phyloP scores from a whole-genome alignment of 2,888 invertebrate genomes.

The Acronicta psi region DNA sequence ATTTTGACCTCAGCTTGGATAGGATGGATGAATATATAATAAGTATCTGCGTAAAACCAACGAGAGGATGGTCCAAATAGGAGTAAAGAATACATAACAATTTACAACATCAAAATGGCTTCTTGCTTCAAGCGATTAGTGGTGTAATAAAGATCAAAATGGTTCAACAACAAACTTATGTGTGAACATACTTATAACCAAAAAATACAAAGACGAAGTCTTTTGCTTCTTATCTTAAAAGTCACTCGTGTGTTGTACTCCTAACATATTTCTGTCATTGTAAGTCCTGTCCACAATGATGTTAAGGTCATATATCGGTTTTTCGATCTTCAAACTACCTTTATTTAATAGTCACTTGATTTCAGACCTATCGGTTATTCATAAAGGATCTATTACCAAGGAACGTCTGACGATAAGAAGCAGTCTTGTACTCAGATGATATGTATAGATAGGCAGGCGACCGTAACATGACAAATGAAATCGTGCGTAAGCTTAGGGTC shows the following conservation, averaged over 20 bases:
- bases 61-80: no score
- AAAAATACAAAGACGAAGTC: no score
- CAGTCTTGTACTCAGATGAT: slow-evolving; percentile 16
- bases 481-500: slow-evolving; percentile 17
- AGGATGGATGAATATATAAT: no score
- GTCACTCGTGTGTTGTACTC: not conserved
- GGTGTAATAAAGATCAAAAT: no score
- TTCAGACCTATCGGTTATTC: slow-evolving; percentile 58
- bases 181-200: no score
- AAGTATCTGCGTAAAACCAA: no score
- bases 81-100: no score
- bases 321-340: slow-evolving; percentile 60
- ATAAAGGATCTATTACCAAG: slow-evolving; percentile 46
- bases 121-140: no score
- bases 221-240: no score
- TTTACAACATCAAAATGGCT: no score
- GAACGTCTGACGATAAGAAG: slow-evolving; percentile 32
- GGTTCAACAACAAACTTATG: not conserved
- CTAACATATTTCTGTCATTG: slow-evolving; percentile 7
- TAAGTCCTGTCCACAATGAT: slow-evolving; percentile 19
- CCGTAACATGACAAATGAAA: slow-evolving; percentile 42
- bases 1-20: no score
- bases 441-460: slow-evolving; percentile 10
- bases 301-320: slow-evolving; percentile 55
- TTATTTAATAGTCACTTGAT: slow-evolving; percentile 64